A percentile compares a stretch with the other conserved stretches of the same genome.
phyloP scores from a whole-genome alignment of 2,797 vertebrate species.

The Propithecus deckenii region DNA sequence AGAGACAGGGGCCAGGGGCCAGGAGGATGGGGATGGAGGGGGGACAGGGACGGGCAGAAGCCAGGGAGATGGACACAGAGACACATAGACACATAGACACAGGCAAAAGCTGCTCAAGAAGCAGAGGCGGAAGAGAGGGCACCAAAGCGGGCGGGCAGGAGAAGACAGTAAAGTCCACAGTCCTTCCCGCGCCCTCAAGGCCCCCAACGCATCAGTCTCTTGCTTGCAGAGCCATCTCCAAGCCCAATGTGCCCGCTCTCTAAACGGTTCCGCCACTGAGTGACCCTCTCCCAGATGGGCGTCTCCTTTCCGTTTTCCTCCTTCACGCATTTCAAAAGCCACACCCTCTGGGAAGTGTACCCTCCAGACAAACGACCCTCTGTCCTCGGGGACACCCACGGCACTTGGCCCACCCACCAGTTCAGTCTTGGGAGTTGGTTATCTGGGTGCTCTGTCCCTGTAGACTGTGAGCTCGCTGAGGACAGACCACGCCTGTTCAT shows the following conservation, averaged over 20 bases:
- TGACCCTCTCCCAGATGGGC: not conserved
- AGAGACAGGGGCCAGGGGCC: no score
- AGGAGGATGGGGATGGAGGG: no score
- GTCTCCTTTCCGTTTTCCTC: not conserved
- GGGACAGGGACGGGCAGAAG: not conserved
- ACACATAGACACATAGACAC: not conserved
- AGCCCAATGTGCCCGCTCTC: not conserved
- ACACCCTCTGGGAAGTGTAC: not conserved
- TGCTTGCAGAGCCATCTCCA: not conserved
- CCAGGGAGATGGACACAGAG: not conserved
- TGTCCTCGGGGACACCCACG: not conserved
- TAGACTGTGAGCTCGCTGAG: not conserved
- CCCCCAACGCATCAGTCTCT: no score
- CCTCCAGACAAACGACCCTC: not conserved
- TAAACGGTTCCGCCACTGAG: not conserved
- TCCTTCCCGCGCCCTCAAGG: not conserved
- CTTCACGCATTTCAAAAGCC: not conserved
- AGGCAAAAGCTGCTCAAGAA: not conserved
- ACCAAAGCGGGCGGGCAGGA: fast-evolving
- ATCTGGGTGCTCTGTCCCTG: not conserved
- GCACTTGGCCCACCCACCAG: not conserved
- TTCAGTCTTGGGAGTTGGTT: not conserved
- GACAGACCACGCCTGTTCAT: not conserved
- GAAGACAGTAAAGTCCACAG: not conserved
- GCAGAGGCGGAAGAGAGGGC: not conserved